Evolutionary conservation across 2,113 vertebrate species (phyloP).

Genomic region (Tichodroma muraria): DNA sequence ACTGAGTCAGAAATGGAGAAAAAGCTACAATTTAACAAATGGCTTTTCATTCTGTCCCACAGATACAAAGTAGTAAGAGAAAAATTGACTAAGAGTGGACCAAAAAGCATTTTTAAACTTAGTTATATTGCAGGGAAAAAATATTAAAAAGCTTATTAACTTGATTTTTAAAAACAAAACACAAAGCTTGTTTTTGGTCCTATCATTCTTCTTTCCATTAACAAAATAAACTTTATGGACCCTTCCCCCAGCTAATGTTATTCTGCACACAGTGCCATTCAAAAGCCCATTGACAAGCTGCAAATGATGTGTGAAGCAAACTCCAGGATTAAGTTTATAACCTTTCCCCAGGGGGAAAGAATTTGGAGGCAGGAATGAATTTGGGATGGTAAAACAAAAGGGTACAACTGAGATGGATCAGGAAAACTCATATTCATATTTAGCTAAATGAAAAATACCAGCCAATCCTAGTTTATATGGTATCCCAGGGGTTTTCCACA

Average conservation of each 20-base stretch:
- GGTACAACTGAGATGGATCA: background rate
- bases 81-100: background rate
- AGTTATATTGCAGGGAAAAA: background rate
- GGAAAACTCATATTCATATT: slow-evolving; percentile 24
- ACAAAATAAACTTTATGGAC: background rate
- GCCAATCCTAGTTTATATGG: background rate
- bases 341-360: slow-evolving; percentile 13
- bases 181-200: background rate
- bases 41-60: background rate
- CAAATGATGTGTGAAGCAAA: slow-evolving; percentile 63
- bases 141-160: background rate
- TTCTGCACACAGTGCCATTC: background rate
- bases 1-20: background rate
- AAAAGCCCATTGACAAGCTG: slow-evolving; percentile 57
- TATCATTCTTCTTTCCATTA: background rate
- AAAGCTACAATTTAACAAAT: background rate
- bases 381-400: slow-evolving; percentile 29
- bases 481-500: background rate
- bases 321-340: slow-evolving; percentile 60
- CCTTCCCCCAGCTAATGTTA: background rate
- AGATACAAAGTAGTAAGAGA: background rate
- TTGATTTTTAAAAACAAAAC: background rate
- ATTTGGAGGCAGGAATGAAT: slow-evolving; percentile 33
- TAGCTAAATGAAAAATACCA: slow-evolving; percentile 4
- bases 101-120: too few relatives aligned